Evolutionary conservation across 1,140 invertebrate species (phyloP), one percentile per base, ranked within the genome.

Genomic region (Diorhabda sublineata): DNA sequence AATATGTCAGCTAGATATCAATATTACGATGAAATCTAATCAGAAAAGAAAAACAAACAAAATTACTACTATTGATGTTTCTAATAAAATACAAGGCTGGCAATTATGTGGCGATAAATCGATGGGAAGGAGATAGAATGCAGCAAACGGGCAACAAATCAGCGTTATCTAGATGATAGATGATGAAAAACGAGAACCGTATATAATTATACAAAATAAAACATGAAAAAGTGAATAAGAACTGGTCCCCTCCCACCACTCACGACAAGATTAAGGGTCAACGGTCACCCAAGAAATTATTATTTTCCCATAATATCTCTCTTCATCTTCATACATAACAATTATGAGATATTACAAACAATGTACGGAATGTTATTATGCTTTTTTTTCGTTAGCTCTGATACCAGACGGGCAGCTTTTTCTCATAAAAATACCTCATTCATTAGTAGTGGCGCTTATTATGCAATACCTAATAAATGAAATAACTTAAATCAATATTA

Each of bases 111-210:
- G 63, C 72, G 71, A 72, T 71, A 70, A 73, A 75, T 75, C 75
- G 74, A 76, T 76, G 71, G 70, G 67, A 76, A 71, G 65, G 59
- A 73, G 75, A 76, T 76, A 76, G n/a, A 52, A 77, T 69, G 56
- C 68, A 72, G 66, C 66, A 70, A 76, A 74, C 66, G 69, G 68
- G 66, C 68, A 72, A 73, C 73, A 70, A 77, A 75, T 73, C 73
- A 73, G 72, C 71, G 69, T 76, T 77, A 77, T 77, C 76, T 69
- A 75, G 74, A 76, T 77, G 76, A 77, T 76, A 73, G 74, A 77
- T 75, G 76, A 77, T 76, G 76, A 77, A 77, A 74, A 77, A 76
- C 76, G 68, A 75, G 75, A 74, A 76, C 73, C 72, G 69, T 77
- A 76, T 26, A 26, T 77, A 77, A 77, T 77, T 77, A 77, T 77